These are phyloP conservation scores for Hypena proboscidalis DNA, from an alignment of 2,888 invertebrate genomes.

Conservation along the genomic window DNA sequence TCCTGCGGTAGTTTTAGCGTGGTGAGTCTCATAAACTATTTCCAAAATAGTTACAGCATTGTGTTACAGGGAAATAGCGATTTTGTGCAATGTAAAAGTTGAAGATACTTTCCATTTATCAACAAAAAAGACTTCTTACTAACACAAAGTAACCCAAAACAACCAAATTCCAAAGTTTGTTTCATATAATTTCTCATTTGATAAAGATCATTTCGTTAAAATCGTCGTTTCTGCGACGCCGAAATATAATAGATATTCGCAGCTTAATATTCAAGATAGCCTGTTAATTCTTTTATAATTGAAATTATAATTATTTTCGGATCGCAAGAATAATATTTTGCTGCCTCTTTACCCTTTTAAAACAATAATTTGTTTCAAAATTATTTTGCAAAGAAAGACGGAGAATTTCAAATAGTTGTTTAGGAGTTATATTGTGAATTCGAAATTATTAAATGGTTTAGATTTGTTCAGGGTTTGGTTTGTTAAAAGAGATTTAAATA, in stretches of 20 bases:
- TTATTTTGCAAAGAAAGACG: not conserved
- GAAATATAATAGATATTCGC: constrained; percentile 12
- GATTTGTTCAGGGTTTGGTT: not conserved
- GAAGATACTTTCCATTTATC: not conserved
- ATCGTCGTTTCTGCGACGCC: constrained; percentile 16
- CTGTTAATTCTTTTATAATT: constrained; percentile 31
- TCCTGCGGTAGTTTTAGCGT: too few species aligned
- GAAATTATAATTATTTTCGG: constrained; percentile 26
- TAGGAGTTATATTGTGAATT: not conserved
- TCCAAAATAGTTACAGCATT: too few species aligned
- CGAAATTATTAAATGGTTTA: not conserved
- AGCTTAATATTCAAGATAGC: constrained; percentile 25
- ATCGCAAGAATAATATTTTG: constrained; percentile 18
- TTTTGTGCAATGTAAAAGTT: too few species aligned
- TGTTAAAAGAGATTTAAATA: not conserved
- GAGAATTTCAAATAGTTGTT: not conserved
- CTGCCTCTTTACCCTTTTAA: not conserved
- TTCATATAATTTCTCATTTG: constrained; percentile 3
- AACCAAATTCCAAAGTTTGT: not conserved
- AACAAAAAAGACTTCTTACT: not conserved
- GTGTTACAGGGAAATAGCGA: too few species aligned
- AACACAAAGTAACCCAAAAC: not conserved
- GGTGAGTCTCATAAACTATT: too few species aligned
- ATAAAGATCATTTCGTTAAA: constrained; percentile 1
- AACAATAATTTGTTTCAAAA: constrained; percentile 11